Evolutionary conservation across 1,140 invertebrate species (phyloP), one percentile per base, ranked within the genome.

Genomic region (Trichonephila clavipes): DNA sequence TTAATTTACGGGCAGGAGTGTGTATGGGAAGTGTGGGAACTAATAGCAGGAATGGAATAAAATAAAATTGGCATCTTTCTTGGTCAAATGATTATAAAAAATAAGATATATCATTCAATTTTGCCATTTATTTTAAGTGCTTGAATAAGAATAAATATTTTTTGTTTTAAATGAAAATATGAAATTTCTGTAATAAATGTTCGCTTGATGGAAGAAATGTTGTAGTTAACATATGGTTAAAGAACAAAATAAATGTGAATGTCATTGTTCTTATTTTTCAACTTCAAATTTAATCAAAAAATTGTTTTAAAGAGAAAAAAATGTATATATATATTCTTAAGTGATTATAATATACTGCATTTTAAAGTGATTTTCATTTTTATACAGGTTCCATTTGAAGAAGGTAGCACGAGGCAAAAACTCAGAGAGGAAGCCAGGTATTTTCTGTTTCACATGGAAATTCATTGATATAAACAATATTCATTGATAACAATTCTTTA

Each of bases 391-490:
- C 98, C 98, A 0, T 97, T 97, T 94, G 97, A 97, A 92, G 97
- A 97, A 95, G 97, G 98, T 95, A 96, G 97, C 10, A 95, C 98
- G 19, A 96, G 97, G 1, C 97, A 98, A 95, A 98, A 98, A 95
- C 95, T 98, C n/a, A 96, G 98, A 81, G 98, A 98, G 95, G 98
- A 99, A 96, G 98, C 98, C 0, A 96, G 95, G 95, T 96, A 94
- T 93, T 19, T 10, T 44, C 10, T 40, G 2, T 18, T 10, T 40
- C 59, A 21, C 19, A 40, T 8, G 28, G 64, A 24, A 7, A 61
- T 61, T 24, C 2, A 59, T 58, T 58, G 2, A 40, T 28, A 82
- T 12, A 82, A 28, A 82, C 14, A 18, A 61, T 61, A 21, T 64
- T 21, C 62, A 64, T 66, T n/a, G 21, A 66, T 66, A n/a, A 40